Percentiles rank a stretch among this genome's conserved stretches.
phyloP scores from a whole-genome alignment of 2,888 invertebrate species.

The Mesorhabditis belari region DNA sequence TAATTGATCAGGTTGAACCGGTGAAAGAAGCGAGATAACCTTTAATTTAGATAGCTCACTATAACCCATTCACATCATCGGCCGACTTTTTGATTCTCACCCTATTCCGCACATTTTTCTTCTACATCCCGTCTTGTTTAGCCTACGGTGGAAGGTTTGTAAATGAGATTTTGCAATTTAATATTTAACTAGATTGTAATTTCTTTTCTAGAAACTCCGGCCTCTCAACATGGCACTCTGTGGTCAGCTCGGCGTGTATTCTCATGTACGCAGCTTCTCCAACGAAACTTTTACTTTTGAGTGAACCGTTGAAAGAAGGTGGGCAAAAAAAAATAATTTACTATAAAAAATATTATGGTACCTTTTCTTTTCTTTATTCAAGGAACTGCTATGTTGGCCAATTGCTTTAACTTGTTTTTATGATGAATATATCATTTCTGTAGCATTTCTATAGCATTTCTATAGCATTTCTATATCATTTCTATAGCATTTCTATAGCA shows the following conservation, averaged over 20 bases:
- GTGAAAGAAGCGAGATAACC: conserved; percentile 5
- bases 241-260: conserved; percentile 1
- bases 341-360: background rate
- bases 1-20: conserved; percentile 30
- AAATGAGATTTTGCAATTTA: background rate
- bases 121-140: background rate
- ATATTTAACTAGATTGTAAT: too few species aligned
- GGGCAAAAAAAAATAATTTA: background rate
- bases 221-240: background rate
- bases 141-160: background rate
- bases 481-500: too few species aligned
- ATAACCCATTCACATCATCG: background rate
- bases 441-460: too few species aligned
- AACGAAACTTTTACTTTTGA: conserved; percentile 34
- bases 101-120: background rate
- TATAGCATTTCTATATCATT: too few species aligned
- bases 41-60: background rate
- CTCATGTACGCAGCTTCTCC: conserved; percentile 33
- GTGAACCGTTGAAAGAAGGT: conserved; percentile 28
- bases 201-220: background rate
- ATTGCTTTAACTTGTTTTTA: too few species aligned
- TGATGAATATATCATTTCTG: too few species aligned
- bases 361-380: background rate
- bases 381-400: too few species aligned
- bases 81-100: conserved; percentile 1